Evolutionary conservation across 2,888 invertebrate genomes (phyloP), one percentile per base, ranked within the genome.

Genomic region (Nomada ferruginata): DNA sequence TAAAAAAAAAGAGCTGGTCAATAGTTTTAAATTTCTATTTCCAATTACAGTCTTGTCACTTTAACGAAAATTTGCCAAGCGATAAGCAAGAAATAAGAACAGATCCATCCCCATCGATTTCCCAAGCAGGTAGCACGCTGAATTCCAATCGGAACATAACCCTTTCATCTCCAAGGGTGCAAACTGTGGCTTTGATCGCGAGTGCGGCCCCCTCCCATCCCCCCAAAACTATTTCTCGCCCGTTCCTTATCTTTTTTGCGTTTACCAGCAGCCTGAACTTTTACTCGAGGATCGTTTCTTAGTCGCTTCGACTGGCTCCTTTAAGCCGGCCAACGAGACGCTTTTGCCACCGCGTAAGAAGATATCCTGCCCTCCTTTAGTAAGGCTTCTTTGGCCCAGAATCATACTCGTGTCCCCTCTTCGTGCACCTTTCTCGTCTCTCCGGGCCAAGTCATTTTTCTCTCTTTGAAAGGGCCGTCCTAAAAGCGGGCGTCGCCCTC

Each of bases 401-500:
- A 71, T 42, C 68, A 68, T 70, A 23, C 64, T 69, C 65, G 26
- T 15, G 57, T 60, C 50, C 73, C 52, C 29, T 73, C 63, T 66
- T 52, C 66, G 36, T 42, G 23, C 13, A 42, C 55, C 23, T 47
- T 75, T 44, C 68, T 65, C 29, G 47, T 18, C 60, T 18, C 44
- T 57, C 50, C n/a, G 20, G 42, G 61, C 18, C 18, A 55, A 74
- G 71, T 47, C 64, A 26, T 71, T 81, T 81, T 74, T 77, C 77
- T 83, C 79, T 64, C 47, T 55, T 72, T 81, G 44, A 85, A 85
- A 79, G 72, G 76, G 65, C 57, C 76, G 47, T 65, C 85, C 82
- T 82, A 85, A 87, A 89, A 85, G 78, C 76, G 75, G 71, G 57
- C 83, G 75, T 79, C 82, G 86, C 85, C 88, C 83, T 76, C 73